Percentiles rank a stretch among this genome's conserved stretches.
phyloP scores from a whole-genome alignment of 2,113 vertebrate species.

The Ailuropoda melanoleuca region DNA sequence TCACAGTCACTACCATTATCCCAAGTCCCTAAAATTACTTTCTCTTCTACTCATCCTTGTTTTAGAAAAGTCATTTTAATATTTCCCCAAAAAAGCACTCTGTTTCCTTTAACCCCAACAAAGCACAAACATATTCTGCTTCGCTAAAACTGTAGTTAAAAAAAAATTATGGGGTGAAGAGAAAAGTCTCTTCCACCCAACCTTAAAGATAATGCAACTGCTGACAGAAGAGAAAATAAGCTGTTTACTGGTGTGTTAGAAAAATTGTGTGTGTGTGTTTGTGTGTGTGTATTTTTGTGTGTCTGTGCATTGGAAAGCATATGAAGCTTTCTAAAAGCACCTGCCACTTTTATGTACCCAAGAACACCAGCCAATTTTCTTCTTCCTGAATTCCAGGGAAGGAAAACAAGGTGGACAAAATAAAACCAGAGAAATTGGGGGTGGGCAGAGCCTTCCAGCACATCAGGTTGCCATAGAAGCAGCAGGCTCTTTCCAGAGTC shows the following conservation, averaged over 20 bases:
- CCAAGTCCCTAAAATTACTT: background rate
- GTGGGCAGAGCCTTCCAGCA: background rate
- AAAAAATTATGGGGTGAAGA: background rate
- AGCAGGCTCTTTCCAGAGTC: background rate
- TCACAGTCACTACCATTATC: too few species aligned
- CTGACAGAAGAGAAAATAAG: constrained; percentile 1
- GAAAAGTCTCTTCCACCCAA: background rate
- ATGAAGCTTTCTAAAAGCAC: background rate
- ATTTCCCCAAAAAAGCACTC: background rate
- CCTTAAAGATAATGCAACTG: constrained; percentile 31
- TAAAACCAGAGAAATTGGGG: background rate
- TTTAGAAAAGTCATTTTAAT: background rate
- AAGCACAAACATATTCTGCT: background rate
- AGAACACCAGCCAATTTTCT: background rate
- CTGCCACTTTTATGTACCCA: background rate
- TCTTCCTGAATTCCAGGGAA: background rate
- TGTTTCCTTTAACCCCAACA: background rate
- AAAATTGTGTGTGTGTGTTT: background rate
- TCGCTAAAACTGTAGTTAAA: background rate
- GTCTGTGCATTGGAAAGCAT: background rate
- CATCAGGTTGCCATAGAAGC: background rate
- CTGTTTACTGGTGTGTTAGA: background rate
- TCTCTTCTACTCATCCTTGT: background rate
- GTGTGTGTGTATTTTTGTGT: background rate
- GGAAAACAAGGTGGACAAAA: background rate